Base-by-base conservation (phyloP, 2,113 vertebrate genomes). In the Heptranchias perlo region DNA sequence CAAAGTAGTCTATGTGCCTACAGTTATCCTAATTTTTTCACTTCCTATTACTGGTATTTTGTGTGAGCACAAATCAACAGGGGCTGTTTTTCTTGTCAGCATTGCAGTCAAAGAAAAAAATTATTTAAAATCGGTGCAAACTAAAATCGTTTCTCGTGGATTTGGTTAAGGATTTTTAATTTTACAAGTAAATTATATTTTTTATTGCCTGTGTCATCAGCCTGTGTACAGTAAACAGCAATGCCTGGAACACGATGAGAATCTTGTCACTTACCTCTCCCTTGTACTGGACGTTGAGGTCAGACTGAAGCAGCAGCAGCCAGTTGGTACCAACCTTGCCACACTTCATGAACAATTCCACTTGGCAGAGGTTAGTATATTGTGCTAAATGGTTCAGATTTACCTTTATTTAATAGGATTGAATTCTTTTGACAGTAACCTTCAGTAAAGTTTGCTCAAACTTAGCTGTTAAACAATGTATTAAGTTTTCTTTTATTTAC, bases 281-380 rank as follows among this genome's bases (percentile, higher is more conserved):
- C 97, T 98, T 97, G 98, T 99, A 58, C 97, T 99, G 96, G 98
- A 99, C n/a, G 97, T 98, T 0, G 98, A 99, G 97, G 98, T 99
- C 97, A 97, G 97, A 54, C 98, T 99, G 65, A 98, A 98, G 54
- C 97, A 98, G 96, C 98, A 98, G 96, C 97, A 98, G 39, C 97
- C 98, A 0, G 96, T 96, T 0, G 98, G 98, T 62, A 97, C 97
- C 96, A 98, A 97, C 86, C 96, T 98, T 96, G 96, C 97, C 49
- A 97, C 97, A 0, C 96, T 99, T 96, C 97, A 98, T 0, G 98
- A 98, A 92, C 97, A 98, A 96, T 98, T 99, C 97, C 97, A 96
- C 96, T 98, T 98, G 96, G 98, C 98, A 0, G 97, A 99, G 98
- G 99, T 99, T 96, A 96, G 97, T 0, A 0, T 25, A 2, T 25